Evolutionary conservation across 1,140 invertebrate genomes (phyloP).

Genomic region (Paralvinella palmiformis): DNA sequence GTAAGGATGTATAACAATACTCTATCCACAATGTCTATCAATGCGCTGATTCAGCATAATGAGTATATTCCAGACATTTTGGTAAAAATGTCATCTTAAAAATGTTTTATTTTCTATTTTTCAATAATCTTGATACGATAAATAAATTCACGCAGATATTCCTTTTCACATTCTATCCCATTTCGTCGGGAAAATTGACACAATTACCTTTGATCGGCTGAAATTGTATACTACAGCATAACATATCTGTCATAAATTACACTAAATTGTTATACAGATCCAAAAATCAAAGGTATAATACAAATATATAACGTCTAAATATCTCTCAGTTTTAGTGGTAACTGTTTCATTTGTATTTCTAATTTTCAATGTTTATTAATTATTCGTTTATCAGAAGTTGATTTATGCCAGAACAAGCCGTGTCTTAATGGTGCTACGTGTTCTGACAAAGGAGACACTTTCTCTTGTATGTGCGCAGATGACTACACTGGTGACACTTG

Average conservation of each 20-base stretch:
- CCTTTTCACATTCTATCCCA: too few species aligned
- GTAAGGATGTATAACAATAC: constrained; percentile 74
- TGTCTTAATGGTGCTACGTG: constrained; percentile 88
- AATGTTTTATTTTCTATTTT: not conserved
- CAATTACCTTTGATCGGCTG: too few species aligned
- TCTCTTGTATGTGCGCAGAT: constrained; percentile 25
- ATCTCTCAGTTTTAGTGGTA: too few species aligned
- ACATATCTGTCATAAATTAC: too few species aligned
- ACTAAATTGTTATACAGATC: not conserved
- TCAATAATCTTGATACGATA: not conserved
- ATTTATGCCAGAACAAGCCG: constrained; percentile 49
- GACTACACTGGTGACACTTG: constrained; percentile 20
- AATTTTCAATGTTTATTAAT: not conserved
- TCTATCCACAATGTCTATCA: not conserved
- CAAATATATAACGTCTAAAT: not conserved
- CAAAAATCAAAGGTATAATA: not conserved
- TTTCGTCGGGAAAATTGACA: too few species aligned
- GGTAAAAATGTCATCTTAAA: not conserved
- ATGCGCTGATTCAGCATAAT: not conserved
- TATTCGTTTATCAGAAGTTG: not conserved
- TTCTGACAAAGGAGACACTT: constrained; percentile 68
- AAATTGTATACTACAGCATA: too few species aligned
- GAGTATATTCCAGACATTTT: not conserved
- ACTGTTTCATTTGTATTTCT: too few species aligned
- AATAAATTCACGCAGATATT: too few species aligned